These are phyloP conservation scores for Scelioninae gen. 1 DNA, from an alignment of 2,888 invertebrate genomes.

Conservation along the genomic window DNA sequence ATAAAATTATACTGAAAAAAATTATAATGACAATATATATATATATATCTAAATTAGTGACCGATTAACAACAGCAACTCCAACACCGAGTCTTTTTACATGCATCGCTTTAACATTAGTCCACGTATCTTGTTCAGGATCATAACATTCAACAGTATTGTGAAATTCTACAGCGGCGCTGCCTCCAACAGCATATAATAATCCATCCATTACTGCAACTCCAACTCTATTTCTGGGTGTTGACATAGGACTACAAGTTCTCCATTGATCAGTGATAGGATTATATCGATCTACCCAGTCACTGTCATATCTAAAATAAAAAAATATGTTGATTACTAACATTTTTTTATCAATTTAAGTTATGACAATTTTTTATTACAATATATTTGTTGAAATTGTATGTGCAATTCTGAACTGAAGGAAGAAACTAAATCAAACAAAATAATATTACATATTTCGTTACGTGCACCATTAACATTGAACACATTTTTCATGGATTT, in stretches of 20 bases:
- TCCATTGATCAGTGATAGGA: conserved; percentile 93
- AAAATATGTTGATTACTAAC: background rate
- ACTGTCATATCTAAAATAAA: conserved; percentile 88
- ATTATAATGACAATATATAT: too few species aligned
- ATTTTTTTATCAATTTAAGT: too few species aligned
- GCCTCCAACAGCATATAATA: conserved; percentile 96
- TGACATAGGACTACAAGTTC: conserved; percentile 94
- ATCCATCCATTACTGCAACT: conserved; percentile 96
- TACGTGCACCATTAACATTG: too few species aligned
- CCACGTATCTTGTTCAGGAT: conserved; percentile 94
- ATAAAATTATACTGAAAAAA: background rate
- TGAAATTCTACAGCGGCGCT: conserved; percentile 94
- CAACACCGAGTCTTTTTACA: conserved; percentile 91
- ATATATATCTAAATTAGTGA: conserved; percentile 80
- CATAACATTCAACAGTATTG: conserved; percentile 95
- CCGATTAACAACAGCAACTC: conserved; percentile 92
- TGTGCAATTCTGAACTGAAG: too few species aligned
- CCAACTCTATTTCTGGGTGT: conserved; percentile 95
- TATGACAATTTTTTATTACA: too few species aligned
- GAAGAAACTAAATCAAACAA: too few species aligned
- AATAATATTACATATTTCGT: too few species aligned
- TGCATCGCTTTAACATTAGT: conserved; percentile 90
- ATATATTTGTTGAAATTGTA: too few species aligned
- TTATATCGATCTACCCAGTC: conserved; percentile 96
- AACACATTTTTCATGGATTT: too few species aligned